Evolutionary conservation across 1,140 invertebrate species (phyloP), one percentile per base, ranked within the genome.

Genomic region (Heliconius hewitsoni): DNA sequence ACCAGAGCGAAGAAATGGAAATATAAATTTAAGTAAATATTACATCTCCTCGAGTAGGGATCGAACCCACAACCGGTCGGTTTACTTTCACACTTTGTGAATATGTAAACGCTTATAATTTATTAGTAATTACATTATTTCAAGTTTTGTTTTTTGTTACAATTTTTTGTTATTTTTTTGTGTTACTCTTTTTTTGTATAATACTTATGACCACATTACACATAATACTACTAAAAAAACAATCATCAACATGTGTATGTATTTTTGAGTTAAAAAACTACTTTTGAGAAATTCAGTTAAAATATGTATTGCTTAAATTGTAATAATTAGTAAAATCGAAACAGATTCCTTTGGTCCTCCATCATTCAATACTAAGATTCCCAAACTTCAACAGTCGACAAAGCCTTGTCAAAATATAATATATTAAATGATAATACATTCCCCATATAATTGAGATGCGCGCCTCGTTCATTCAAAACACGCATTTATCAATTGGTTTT

Each of bases 401-500:
- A 66, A 66, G 60, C 60, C 23, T 66, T 66, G 60, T 66, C 60
- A 66, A 11, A 66, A 66, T 66, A 73, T 76, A 76, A 80, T 76
- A 50, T 76, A 80, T 80, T 71, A 60, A 34, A 50, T 72, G 57
- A 71, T 81, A 55, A 84, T 73, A 76, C 75, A 84, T 86, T 84
- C 79, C 78, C 82, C 72, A 76, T 79, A 77, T 87, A 89, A 91
- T 91, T 88, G 79, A 88, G 82, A 87, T 85, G 85, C 78, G 42
- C 75, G 78, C 77, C 86, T 77, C 74, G 50, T 86, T 85, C 81
- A 83, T 86, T 88, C 86, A 85, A 73, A 77, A 50, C 55, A 57
- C 73, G 71, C 89, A 91, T 93, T 88, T 83, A 85, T 93, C 89
- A 88, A 87, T 84, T 81, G 55, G 72, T 87, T 90, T 92, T 91